Conservation (phyloP, 2,113 vertebrate species). For the Lipophrys pholis region DNA sequence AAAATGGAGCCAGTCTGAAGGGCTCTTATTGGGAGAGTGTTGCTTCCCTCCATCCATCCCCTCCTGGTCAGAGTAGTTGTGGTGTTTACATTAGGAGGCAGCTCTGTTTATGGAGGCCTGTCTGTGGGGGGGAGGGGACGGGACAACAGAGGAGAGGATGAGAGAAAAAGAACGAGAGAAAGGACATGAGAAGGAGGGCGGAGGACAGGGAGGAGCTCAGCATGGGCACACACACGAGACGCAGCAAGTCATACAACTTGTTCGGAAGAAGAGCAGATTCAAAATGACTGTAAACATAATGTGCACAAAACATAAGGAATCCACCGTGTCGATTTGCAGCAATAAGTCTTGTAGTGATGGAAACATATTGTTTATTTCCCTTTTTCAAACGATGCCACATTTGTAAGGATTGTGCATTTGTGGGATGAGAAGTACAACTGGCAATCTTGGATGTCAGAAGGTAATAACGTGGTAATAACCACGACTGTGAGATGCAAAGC, state of each 20-base stretch:
- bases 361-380: no score
- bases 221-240: slow-evolving; percentile 2
- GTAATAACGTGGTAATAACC: no score
- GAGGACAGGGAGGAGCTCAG: slow-evolving; percentile 32
- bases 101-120: slow-evolving; percentile 63
- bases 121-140: slow-evolving; percentile 54
- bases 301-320: no score
- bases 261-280: background rate
- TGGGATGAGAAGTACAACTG: no score
- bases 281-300: background rate
- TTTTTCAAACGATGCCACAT: no score
- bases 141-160: slow-evolving; percentile 33
- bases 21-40: slow-evolving; percentile 12
- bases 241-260: background rate
- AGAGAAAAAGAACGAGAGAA: slow-evolving; percentile 23
- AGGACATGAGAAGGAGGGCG: slow-evolving; percentile 21
- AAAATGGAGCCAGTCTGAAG: background rate
- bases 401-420: no score
- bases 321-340: no score
- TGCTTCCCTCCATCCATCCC: slow-evolving; percentile 16
- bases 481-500: background rate
- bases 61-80: slow-evolving; percentile 23
- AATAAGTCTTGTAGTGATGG: no score
- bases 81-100: slow-evolving; percentile 68
- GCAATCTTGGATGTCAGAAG: no score